Conservation (phyloP, 2,888 invertebrate genomes). For the Hetaerina titia region DNA sequence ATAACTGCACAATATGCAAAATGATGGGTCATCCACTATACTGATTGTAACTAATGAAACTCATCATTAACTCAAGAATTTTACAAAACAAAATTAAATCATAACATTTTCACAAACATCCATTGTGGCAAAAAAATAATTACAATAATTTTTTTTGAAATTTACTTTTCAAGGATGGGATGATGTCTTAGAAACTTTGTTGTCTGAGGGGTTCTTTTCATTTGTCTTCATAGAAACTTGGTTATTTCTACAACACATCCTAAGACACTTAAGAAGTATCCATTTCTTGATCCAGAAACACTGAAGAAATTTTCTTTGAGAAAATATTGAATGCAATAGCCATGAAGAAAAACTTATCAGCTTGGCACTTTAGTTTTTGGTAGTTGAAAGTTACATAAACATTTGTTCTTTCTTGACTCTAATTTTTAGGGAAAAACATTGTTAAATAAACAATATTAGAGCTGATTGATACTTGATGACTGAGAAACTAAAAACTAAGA, state of each 20-base stretch:
- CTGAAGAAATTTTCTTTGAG: background rate
- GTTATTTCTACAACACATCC: background rate
- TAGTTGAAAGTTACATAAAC: background rate
- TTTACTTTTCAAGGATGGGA: background rate
- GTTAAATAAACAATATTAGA: background rate
- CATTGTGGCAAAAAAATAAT: background rate
- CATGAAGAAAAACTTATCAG: background rate
- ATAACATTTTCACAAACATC: background rate
- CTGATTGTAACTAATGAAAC: background rate
- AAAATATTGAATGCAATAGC: background rate
- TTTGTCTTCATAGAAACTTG: background rate
- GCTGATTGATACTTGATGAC: background rate
- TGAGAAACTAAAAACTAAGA: background rate
- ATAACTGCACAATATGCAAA: background rate
- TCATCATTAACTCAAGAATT: background rate
- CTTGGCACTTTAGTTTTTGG: background rate
- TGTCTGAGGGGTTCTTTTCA: background rate
- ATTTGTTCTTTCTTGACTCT: conserved; percentile 27
- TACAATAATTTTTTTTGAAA: too few species aligned
- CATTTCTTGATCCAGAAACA: background rate
- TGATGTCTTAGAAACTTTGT: background rate
- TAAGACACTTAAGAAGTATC: background rate
- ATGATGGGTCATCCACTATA: background rate
- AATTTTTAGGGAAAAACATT: background rate
- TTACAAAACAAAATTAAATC: background rate